Conservation (phyloP, 2,113 vertebrate species). For the Dicerorhinus sumatrensis region DNA sequence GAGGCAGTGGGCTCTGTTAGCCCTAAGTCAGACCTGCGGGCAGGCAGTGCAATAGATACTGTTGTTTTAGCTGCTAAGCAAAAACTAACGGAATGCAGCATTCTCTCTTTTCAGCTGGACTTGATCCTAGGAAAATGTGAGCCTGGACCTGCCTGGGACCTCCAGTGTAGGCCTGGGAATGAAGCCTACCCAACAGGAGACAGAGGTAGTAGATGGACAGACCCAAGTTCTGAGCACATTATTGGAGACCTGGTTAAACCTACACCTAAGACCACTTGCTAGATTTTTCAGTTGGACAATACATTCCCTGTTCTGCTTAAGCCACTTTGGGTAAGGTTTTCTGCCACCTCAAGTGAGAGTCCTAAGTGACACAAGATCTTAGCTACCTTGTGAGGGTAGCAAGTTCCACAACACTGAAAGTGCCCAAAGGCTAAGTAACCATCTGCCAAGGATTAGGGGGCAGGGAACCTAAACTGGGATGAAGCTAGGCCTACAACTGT, state of each 20-base stretch:
- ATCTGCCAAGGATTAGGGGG: background rate
- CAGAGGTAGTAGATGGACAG: background rate
- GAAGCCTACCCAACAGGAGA: background rate
- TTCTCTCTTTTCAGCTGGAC: background rate
- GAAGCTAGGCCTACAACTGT: background rate
- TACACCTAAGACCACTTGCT: background rate
- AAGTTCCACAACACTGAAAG: background rate
- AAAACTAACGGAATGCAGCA: background rate
- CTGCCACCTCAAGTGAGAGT: background rate
- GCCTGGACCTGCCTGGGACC: background rate
- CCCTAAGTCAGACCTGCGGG: background rate
- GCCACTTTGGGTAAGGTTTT: background rate
- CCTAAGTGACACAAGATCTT: slow-evolving; percentile 7
- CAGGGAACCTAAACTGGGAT: background rate
- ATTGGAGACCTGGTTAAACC: background rate
- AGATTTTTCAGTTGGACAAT: background rate
- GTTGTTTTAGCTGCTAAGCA: background rate
- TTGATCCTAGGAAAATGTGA: background rate
- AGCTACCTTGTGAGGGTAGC: background rate
- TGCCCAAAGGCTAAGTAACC: background rate
- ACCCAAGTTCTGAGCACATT: background rate
- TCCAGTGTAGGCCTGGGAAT: background rate
- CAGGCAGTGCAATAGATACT: background rate
- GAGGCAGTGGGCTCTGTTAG: background rate
- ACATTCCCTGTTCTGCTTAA: background rate